Conservation (phyloP, 2,888 invertebrate genomes). For the Theristus sp. region DNA sequence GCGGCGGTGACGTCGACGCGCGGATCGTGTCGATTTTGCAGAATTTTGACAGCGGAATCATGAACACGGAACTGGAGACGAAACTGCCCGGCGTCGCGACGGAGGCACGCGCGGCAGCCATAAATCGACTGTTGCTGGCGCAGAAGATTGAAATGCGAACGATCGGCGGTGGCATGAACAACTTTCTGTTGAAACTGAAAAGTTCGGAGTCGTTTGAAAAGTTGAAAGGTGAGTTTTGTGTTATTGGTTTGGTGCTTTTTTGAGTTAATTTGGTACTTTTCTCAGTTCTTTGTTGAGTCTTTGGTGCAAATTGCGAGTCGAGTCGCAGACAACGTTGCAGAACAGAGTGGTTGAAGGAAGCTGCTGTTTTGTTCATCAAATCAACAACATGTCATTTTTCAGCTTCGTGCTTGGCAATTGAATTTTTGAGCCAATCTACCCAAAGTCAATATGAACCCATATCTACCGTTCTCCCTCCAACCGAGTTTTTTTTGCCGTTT, state of each 20-base stretch:
- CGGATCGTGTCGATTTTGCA: neutral
- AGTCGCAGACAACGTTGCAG: no score
- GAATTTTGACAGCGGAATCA: neutral
- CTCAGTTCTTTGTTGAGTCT: no score
- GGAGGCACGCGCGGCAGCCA: neutral
- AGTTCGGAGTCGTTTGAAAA: neutral
- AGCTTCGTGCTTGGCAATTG: no score
- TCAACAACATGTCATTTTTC: no score
- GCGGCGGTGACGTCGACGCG: neutral
- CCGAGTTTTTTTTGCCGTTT: neutral
- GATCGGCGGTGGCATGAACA: neutral
- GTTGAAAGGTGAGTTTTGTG: constrained; percentile 1
- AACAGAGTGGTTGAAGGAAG: no score
- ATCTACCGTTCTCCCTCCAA: neutral
- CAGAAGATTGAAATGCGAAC: neutral
- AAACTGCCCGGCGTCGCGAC: neutral
- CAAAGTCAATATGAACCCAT: neutral
- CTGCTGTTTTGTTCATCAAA: no score
- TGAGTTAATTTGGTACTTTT: neutral
- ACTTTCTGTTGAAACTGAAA: neutral
- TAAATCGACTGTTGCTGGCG: neutral
- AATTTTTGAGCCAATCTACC: no score
- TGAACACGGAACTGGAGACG: neutral
- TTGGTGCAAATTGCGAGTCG: no score
- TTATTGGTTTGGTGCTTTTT: no score